Evolutionary conservation across 2,888 invertebrate genomes (phyloP), one percentile per base, ranked within the genome.

Genomic region (Epinotia demarniana): DNA sequence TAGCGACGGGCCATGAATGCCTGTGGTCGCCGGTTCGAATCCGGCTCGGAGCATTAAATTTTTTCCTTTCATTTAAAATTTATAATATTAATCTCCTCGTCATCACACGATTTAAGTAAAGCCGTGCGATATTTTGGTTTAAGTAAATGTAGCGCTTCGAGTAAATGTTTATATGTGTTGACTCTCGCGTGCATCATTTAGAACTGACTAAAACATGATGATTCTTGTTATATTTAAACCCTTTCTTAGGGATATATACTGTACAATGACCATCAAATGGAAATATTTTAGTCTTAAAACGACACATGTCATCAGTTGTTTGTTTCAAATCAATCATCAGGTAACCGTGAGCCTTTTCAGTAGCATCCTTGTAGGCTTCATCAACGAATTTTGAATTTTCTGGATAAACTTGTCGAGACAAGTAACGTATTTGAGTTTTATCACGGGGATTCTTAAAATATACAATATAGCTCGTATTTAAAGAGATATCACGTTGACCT

Each of bases 291-390:
- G 79, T 78, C 72, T 81, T 81, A 60, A 81, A 73, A 53, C 81
- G 78, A 66, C 55, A 78, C 11, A 69, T 61, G 53, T 81, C 80
- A 70, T 77, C 71, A 1, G 80, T 79, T 19, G 73, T 69, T 73
- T 82, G 81, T 77, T 81, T 82, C 13, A 82, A 64, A 78, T 82
- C 81, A 18, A 83, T 77, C 79, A 82, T 79, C 16, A 80, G 76
- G 78, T 81, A 82, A 43, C 82, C 81, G 79, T 83, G 80, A 18
- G 83, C 73, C 68, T 78, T 74, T 27, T n/a, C 67, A 23, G 82
- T 84, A 11, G 81, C 81, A 79, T 83, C 81, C 75, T 43, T 82
- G 62, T 81, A 81, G 0, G 81, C 78, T 60, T 82, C 82, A 78
- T 82, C 80, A 58, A 82, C 78, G 72, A 78, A 81, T 72, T 81